Percentiles rank a stretch among this genome's conserved stretches.
Conservation (phyloP, 2,113 vertebrate genomes). For the Heterochromis multidens region DNA sequence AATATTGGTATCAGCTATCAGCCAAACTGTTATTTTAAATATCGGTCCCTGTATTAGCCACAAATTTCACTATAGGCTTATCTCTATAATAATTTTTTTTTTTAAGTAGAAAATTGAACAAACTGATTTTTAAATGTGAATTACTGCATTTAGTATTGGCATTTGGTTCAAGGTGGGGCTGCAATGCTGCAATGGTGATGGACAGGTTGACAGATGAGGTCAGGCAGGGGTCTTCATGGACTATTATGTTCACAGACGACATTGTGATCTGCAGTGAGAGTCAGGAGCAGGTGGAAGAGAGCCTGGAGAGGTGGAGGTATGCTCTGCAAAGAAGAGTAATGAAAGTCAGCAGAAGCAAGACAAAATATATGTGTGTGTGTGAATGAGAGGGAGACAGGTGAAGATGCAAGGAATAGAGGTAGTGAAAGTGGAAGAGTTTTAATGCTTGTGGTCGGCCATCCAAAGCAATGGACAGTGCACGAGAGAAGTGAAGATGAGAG, state of each 20-base stretch:
- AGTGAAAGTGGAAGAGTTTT: not conserved
- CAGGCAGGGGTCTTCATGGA: not conserved
- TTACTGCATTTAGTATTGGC: too few species aligned
- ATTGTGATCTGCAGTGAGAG: not conserved
- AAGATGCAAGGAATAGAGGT: not conserved
- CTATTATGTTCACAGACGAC: not conserved
- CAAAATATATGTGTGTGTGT: too few species aligned
- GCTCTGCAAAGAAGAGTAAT: not conserved
- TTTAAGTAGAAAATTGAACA: not conserved
- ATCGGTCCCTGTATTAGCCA: not conserved
- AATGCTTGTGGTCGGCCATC: not conserved
- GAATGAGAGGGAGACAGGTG: too few species aligned
- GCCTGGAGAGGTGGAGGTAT: not conserved
- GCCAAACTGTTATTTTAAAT: not conserved
- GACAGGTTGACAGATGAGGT: too few species aligned
- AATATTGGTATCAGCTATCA: not conserved
- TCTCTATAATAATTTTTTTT: not conserved
- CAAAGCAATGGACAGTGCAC: not conserved
- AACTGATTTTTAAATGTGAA: not conserved
- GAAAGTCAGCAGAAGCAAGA: too few species aligned
- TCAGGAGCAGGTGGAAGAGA: not conserved
- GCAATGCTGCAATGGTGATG: too few species aligned
- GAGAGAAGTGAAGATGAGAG: not conserved
- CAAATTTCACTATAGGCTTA: not conserved
- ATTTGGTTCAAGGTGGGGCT: too few species aligned